Conservation (phyloP, 2,113 vertebrate species). For the Zapornia atra region DNA sequence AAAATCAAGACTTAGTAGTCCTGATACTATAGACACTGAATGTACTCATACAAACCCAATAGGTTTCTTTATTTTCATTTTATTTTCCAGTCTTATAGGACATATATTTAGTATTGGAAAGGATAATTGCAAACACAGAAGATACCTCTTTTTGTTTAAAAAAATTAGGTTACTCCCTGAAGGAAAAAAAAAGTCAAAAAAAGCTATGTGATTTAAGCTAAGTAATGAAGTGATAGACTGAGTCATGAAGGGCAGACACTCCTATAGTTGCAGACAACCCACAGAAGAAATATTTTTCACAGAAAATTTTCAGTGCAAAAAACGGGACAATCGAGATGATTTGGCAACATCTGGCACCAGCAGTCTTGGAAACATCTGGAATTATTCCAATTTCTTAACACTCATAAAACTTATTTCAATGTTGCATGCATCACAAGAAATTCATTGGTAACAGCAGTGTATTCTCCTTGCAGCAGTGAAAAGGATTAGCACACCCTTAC, state of each 20-base stretch:
- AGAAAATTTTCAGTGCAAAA: neutral
- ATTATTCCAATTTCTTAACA: neutral
- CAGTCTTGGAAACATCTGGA: neutral
- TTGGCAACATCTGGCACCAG: neutral
- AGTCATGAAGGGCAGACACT: neutral
- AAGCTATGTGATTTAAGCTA: neutral
- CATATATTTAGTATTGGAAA: neutral
- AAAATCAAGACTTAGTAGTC: neutral
- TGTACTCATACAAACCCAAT: neutral
- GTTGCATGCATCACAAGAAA: neutral
- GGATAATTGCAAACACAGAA: neutral
- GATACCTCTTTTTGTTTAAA: neutral
- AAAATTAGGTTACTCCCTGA: neutral
- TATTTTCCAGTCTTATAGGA: neutral
- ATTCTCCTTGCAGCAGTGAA: neutral
- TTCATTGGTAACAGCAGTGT: neutral
- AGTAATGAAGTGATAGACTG: neutral
- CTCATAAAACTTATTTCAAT: neutral
- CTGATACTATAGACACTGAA: neutral
- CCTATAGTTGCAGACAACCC: neutral
- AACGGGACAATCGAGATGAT: neutral
- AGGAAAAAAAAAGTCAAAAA: neutral
- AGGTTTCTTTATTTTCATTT: neutral
- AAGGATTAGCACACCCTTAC: neutral
- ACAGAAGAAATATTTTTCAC: neutral